These are phyloP conservation scores for Drosophila parthenogenetica DNA, from an alignment of 2,888 invertebrate species.

Conservation along the genomic window DNA sequence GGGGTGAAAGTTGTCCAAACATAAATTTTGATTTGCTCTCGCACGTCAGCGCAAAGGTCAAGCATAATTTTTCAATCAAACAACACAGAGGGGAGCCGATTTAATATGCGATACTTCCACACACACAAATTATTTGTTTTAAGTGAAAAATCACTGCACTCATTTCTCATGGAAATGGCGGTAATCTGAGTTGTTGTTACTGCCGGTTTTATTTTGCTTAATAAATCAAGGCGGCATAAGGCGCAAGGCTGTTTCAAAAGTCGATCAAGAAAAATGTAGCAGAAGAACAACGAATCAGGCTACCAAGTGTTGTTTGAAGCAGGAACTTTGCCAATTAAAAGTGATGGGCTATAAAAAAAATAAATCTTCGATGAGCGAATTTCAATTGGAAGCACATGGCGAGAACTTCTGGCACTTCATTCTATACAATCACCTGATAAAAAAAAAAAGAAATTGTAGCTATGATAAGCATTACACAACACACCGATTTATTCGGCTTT, in stretches of 20 bases:
- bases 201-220: conserved; percentile 12
- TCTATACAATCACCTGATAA: conserved; percentile 16
- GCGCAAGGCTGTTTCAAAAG: conserved; percentile 37
- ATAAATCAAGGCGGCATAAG: conserved; percentile 47
- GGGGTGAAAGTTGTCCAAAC: conserved; percentile 26
- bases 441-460: conserved; percentile 21
- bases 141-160: conserved; percentile 71
- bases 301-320: conserved; percentile 9
- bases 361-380: conserved; percentile 23
- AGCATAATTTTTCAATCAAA: conserved; percentile 73
- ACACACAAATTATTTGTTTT: conserved; percentile 41
- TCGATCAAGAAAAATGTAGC: conserved; percentile 26
- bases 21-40: conserved; percentile 63
- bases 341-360: conserved; percentile 38
- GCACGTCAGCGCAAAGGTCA: conserved; percentile 58
- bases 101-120: not conserved
- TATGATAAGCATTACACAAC: conserved; percentile 10
- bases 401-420: not conserved
- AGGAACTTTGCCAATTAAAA: conserved; percentile 69
- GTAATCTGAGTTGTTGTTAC: conserved; percentile 46
- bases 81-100: conserved; percentile 5
- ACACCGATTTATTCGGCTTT: conserved; percentile 11
- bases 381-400: conserved; percentile 41
- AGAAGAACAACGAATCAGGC: no score
- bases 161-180: conserved; percentile 37